phyloP scores from a whole-genome alignment of 2,888 invertebrate species.

The Leptinotarsa haldemani region DNA sequence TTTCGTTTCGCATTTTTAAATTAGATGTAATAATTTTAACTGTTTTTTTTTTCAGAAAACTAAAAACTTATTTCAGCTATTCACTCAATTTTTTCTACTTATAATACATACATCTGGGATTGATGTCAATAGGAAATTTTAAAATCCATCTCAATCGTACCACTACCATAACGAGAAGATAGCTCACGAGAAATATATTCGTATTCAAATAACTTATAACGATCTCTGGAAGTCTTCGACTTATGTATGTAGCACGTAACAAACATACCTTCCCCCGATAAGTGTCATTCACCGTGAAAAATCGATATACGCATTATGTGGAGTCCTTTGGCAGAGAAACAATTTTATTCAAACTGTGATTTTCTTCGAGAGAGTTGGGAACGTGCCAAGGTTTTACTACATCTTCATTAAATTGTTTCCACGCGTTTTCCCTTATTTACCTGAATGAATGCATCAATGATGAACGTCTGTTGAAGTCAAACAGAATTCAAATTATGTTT shows the following conservation, averaged over 20 bases:
- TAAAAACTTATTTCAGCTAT: too few relatives aligned
- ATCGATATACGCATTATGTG: neutral
- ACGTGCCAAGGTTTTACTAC: neutral
- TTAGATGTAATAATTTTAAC: too few relatives aligned
- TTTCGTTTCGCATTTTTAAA: too few relatives aligned
- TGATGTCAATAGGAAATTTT: too few relatives aligned
- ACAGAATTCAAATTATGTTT: too few relatives aligned
- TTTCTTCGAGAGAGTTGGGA: neutral
- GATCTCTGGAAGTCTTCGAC: neutral
- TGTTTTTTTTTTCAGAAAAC: too few relatives aligned
- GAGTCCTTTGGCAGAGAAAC: neutral
- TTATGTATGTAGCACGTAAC: neutral
- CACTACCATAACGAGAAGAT: neutral
- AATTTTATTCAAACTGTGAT: neutral
- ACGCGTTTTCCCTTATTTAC: neutral
- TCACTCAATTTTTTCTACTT: too few relatives aligned
- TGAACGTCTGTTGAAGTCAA: neutral
- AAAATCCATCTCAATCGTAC: neutral
- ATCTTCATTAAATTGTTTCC: neutral
- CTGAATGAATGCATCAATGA: neutral
- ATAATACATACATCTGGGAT: too few relatives aligned
- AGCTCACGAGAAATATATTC: neutral
- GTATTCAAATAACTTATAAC: neutral
- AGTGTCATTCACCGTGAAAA: constrained; percentile 2
- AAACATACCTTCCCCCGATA: neutral